Base-by-base conservation (phyloP, 2,113 vertebrate genomes). In the Eubucco bourcierii region DNA sequence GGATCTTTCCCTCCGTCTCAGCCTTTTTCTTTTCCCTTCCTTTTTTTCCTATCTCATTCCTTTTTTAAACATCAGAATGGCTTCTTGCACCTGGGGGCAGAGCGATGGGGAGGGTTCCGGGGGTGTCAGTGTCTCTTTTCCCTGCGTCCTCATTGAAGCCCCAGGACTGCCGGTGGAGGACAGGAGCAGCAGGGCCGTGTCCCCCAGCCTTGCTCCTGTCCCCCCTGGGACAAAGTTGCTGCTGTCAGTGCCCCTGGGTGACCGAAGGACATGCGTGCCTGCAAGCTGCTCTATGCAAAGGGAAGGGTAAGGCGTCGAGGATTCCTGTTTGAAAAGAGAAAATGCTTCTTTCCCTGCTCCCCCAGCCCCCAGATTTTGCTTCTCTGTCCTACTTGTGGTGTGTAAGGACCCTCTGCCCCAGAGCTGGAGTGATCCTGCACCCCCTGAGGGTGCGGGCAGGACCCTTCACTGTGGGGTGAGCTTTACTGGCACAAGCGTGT, bases 251-350 rank as follows among this genome's bases (percentile, higher is more conserved):
- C 76, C 58, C 56, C 74, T 75, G 72, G 41, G 63, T 89, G 83
- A 90, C 63, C 31, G 82, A 95, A 90, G 85, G 93, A 64, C 37
- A 10, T 3, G 0, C 41, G 95, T 13, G 20, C 87, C 72, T 67
- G 79, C 81, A 64, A 67, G 90, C 74, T 94, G 84, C 89, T 92
- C 94, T 94, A 90, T 94, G 93, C 93, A 91, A 94, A 87, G 71
- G 53, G 80, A 70, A 67, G 56, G 87, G 80, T 76, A 25, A 68
- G 67, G n/a, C 1, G 1, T 2, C 47, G 66, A 84, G 87, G 25
- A 21, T 80, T 92, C 79, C 74, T 52, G 53, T 85, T 67, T 74
- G 85, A 87, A 76, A 88, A 91, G 76, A 63, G 71, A 88, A 77
- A 81, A 84, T 9, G 90, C 61, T 95, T 90, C 67, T 95, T 84